phyloP scores from a whole-genome alignment of 2,888 invertebrate species.

The Glyphotaelius pellucidus region DNA sequence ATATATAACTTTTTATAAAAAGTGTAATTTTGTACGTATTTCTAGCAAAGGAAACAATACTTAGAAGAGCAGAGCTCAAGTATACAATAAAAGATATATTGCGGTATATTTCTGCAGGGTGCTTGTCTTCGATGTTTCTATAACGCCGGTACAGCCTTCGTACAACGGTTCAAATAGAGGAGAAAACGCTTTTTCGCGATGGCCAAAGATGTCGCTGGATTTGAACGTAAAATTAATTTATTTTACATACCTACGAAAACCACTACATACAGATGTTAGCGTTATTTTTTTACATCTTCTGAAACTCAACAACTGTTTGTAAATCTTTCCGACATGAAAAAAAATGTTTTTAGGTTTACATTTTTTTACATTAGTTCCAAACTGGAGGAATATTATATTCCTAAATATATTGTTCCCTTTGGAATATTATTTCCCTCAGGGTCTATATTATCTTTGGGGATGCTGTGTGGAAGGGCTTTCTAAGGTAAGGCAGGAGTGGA shows the following conservation, averaged over 20 bases:
- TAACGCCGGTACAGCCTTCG: background rate
- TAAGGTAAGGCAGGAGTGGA: too few species aligned
- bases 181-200: background rate
- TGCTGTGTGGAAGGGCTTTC: too few species aligned
- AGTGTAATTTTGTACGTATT: background rate
- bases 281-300: background rate
- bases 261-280: background rate
- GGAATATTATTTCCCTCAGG: too few species aligned
- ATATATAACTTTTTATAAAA: background rate
- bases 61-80: background rate
- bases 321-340: background rate
- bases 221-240: background rate
- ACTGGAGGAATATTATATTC: too few species aligned
- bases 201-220: constrained; percentile 16
- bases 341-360: background rate
- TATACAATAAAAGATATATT: background rate
- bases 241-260: background rate
- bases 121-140: background rate
- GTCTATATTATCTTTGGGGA: too few species aligned
- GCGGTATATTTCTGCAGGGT: background rate
- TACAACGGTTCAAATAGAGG: background rate
- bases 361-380: too few species aligned
- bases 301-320: background rate
- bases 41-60: background rate
- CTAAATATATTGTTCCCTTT: too few species aligned